These are phyloP conservation scores for Acanthosepion pharaonis DNA, from an alignment of 2,888 invertebrate species.

Conservation along the genomic window DNA sequence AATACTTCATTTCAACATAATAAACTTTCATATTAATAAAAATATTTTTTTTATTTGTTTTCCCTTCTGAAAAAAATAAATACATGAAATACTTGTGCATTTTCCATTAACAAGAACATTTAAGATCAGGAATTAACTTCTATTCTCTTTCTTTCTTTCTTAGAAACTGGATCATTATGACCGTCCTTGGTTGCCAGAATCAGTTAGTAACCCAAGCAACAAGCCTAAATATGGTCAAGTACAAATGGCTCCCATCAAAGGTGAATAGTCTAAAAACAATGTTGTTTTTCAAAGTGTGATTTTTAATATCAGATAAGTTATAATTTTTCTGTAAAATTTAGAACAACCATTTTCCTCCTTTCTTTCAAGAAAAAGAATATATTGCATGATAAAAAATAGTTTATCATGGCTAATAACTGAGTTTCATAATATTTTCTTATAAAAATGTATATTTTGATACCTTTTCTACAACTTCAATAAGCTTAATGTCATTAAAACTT, in stretches of 20 bases:
- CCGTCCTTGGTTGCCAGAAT: slow-evolving; percentile 58
- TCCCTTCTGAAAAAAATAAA: neutral
- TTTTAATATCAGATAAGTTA: neutral
- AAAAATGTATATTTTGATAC: too few species aligned
- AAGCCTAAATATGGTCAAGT: slow-evolving; percentile 49
- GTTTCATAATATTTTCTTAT: too few species aligned
- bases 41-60: too few species aligned
- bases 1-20: too few species aligned
- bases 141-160: slow-evolving; percentile 13
- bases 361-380: too few species aligned
- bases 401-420: too few species aligned
- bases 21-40: neutral
- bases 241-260: slow-evolving; percentile 55
- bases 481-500: neutral
- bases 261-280: slow-evolving; percentile 48
- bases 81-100: neutral
- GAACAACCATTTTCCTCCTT: too few species aligned
- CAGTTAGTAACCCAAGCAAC: slow-evolving; percentile 53
- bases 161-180: slow-evolving; percentile 56
- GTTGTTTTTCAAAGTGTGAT: neutral
- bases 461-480: too few species aligned
- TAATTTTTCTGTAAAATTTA: neutral
- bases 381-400: too few species aligned
- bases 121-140: neutral
- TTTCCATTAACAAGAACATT: neutral